Evolutionary conservation across 2,888 invertebrate species (phyloP).

Genomic region (Morinoia aosen): DNA sequence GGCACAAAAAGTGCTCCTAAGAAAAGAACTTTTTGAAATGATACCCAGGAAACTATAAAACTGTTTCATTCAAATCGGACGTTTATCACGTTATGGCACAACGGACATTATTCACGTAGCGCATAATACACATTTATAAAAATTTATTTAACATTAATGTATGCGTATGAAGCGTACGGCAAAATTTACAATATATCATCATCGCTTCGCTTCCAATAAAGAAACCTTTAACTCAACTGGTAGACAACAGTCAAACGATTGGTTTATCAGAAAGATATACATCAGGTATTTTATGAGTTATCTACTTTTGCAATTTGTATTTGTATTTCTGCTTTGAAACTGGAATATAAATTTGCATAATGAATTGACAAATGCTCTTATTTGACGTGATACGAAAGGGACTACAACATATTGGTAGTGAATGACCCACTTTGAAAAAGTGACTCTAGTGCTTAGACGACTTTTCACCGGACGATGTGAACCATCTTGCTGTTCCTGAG

Average conservation of each 20-base stretch:
- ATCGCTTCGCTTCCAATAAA: not conserved
- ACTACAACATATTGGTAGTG: not conserved
- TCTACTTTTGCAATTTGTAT: not conserved
- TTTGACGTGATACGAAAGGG: not conserved
- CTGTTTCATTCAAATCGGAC: too few species aligned
- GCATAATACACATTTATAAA: not conserved
- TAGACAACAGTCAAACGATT: not conserved
- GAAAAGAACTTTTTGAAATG: too few species aligned
- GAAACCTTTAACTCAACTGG: not conserved
- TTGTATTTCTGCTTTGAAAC: not conserved
- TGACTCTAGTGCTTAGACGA: not conserved
- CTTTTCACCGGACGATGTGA: not conserved
- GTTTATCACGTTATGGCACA: too few species aligned
- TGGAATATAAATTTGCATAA: not conserved
- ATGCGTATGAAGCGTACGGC: not conserved
- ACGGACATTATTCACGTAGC: not conserved
- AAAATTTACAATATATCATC: not conserved
- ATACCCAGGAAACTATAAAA: too few species aligned
- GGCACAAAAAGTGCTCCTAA: not conserved
- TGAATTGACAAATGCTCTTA: not conserved
- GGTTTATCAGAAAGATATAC: not conserved
- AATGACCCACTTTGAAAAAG: not conserved
- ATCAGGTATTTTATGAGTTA: not conserved
- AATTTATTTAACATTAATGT: not conserved
- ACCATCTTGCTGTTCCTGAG: not conserved